A percentile compares a stretch with the other conserved stretches of the same genome.
Evolutionary conservation across 2,888 invertebrate species (phyloP).

Genomic region (Spilarctia lutea): DNA sequence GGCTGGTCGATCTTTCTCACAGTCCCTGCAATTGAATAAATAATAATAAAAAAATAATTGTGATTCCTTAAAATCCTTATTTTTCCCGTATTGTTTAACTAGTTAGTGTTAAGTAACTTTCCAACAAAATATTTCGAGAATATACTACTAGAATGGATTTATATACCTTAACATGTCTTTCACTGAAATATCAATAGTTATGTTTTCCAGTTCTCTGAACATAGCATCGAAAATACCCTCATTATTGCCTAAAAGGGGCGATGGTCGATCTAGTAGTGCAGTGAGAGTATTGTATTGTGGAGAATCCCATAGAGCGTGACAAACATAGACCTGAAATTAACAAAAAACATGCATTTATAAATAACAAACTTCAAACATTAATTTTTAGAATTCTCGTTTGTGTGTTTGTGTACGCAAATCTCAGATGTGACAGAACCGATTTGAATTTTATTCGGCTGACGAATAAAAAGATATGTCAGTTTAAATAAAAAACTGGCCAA

Average conservation of each 20-base stretch:
- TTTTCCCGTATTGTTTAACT: no score
- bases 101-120: no score
- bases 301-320: constrained; percentile 90
- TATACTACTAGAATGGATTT: not conserved
- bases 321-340: constrained; percentile 86
- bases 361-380: no score
- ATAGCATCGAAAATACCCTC: constrained; percentile 85
- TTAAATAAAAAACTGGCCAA: no score
- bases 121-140: not conserved
- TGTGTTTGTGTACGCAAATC: no score
- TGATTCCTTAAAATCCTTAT: no score
- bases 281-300: constrained; percentile 88
- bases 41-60: not conserved
- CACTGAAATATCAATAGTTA: constrained; percentile 83
- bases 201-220: constrained; percentile 83
- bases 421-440: no score
- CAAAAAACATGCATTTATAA: not conserved
- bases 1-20: constrained; percentile 90
- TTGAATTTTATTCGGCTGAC: no score
- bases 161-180: constrained; percentile 82
- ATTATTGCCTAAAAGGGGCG: constrained; percentile 84
- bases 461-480: no score
- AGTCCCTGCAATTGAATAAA: constrained; percentile 84
- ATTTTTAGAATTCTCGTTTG: no score
- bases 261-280: constrained; percentile 89